Evolutionary conservation across 2,888 invertebrate genomes (phyloP).

Genomic region (Epinotia brunnichana): DNA sequence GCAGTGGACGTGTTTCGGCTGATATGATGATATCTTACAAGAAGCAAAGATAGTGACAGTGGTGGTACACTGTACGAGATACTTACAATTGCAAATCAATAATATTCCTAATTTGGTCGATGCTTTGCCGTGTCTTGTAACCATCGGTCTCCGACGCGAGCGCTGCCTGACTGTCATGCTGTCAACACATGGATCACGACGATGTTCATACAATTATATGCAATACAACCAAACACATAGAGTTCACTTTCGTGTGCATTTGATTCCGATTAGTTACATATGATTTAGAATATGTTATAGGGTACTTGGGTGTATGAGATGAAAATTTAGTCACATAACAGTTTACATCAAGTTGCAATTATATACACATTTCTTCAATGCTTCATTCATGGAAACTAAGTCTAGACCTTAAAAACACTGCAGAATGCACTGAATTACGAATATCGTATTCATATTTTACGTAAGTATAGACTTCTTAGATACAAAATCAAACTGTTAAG

Average conservation of each 20-base stretch:
- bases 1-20: too few relatives aligned
- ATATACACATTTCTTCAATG: not conserved
- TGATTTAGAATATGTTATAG: conserved; percentile 8
- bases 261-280: conserved; percentile 29
- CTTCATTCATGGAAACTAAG: not conserved
- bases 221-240: conserved; percentile 22
- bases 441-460: not conserved
- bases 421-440: not conserved
- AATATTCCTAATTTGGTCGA: conserved; percentile 66
- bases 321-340: conserved; percentile 19
- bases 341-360: not conserved
- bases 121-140: conserved; percentile 58
- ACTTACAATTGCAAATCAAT: conserved; percentile 64
- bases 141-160: conserved; percentile 57
- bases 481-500: conserved; percentile 28
- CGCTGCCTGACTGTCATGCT: conserved; percentile 71
- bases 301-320: not conserved
- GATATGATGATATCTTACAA: not conserved
- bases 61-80: conserved; percentile 28
- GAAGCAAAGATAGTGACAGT: not conserved
- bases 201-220: conserved; percentile 41
- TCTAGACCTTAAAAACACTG: not conserved
- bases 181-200: conserved; percentile 70
- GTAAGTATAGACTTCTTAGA: not conserved
- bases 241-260: conserved; percentile 30